Evolutionary conservation across 2,797 vertebrate species (phyloP), one percentile per base, ranked within the genome.

Genomic region (Iguana delicatissima): DNA sequence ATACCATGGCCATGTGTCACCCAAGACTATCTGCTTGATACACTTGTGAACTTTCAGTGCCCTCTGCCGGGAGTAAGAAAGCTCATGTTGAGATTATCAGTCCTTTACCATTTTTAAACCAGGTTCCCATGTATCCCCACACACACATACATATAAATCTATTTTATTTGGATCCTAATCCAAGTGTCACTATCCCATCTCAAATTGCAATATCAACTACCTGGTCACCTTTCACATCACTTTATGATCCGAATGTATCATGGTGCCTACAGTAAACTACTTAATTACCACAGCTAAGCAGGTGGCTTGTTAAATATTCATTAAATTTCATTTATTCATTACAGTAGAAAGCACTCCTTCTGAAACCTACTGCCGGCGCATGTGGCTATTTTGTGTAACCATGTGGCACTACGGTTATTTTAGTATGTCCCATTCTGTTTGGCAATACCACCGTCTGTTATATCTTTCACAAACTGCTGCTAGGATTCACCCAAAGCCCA

Each of bases 291-390:
- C 57, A 57, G 86, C 90, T 88, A 87, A 91, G 90, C 90, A 91
- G 86, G 90, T 91, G 90, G 90, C 86, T 88, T 88, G 86, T 91
- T 88, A 91, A 91, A 88, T 91, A 91, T 91, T 91, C 85, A 91
- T 91, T 84, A 80, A 91, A 91, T 87, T 91, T 91, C 80, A 91
- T 88, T 91, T 91, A 91, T 91, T 91, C 73, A 88, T 91, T 87
- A 80, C 85, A 79, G 74, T 88, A 84, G 86, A 88, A 91, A 91
- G 85, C 86, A 59, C 73, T 91, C 73, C 81, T 88, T 91, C 79
- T 91, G 90, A 88, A 91, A 84, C 86, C 90, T 91, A 86, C 86
- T 50, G 13, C 35, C 79, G 79, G 81, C 52, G 62, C 90, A 88
- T 91, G 86, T 88, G 73, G 90, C 90, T 88, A 88, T 91, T 91